These are phyloP conservation scores for Scolanthus callimorphus DNA, from an alignment of 92 coral and sea anemone genomes.

Conservation along the genomic window DNA sequence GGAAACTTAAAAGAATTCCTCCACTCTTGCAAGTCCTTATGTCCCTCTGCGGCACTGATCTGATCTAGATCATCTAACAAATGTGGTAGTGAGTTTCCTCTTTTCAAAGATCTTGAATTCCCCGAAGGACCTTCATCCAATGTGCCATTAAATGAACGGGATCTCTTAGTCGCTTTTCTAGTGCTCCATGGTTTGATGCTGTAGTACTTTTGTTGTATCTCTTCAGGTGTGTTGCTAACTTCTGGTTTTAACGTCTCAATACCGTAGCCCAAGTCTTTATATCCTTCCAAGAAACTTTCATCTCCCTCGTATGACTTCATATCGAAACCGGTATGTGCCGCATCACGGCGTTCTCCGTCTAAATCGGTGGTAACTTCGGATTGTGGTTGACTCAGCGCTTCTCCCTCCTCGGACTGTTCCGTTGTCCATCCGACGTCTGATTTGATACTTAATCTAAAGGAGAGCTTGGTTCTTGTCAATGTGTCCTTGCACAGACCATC, in stretches of 20 bases:
- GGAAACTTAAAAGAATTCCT: slow-evolving; percentile 23
- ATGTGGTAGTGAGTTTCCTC: slow-evolving; percentile 58
- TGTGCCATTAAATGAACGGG: background rate
- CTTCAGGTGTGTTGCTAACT: no score
- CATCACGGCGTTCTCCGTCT: no score
- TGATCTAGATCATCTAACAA: background rate
- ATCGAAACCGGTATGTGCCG: no score
- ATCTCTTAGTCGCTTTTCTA: background rate
- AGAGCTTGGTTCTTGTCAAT: slow-evolving; percentile 12
- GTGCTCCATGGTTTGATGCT: background rate
- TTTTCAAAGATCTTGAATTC: slow-evolving; percentile 17
- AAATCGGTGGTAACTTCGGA: no score
- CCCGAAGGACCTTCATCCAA: background rate
- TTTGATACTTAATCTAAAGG: background rate
- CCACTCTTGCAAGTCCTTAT: slow-evolving; percentile 4
- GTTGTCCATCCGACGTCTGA: no score
- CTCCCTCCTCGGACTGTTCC: no score
- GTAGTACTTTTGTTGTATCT: background rate
- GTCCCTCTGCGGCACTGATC: slow-evolving; percentile 1
- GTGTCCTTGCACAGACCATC: slow-evolving; percentile 64
- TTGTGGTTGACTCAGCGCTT: no score
- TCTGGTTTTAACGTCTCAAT: background rate
- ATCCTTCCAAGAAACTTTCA: background rate
- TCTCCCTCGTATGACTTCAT: background rate
- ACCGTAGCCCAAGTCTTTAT: no score